Evolutionary conservation across 2,113 vertebrate species (phyloP).

Genomic region (Syngnathoides biaculeatus): DNA sequence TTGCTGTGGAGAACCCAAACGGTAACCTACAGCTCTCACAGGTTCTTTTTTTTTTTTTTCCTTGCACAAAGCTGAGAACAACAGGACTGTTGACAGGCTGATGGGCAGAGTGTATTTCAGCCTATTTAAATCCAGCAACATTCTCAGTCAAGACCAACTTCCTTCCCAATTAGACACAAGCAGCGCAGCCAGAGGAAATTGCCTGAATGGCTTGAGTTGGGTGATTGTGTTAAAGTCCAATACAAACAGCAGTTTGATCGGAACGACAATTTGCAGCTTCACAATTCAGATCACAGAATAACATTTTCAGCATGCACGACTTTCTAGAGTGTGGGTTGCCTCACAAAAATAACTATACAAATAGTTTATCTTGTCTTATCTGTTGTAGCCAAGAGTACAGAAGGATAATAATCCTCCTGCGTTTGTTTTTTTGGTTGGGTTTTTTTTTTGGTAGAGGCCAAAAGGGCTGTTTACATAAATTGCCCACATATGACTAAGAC

Average conservation of each 20-base stretch:
- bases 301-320: conserved; percentile 4
- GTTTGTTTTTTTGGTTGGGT: conserved; percentile 14
- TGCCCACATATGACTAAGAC: conserved; percentile 32
- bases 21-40: conserved; percentile 38
- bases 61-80: conserved; percentile 55
- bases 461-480: conserved; percentile 23
- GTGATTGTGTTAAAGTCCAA: conserved; percentile 3
- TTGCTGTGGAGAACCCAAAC: background rate
- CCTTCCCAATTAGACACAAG: conserved; percentile 1
- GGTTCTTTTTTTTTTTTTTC: conserved; percentile 41
- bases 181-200: conserved; percentile 18
- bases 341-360: conserved; percentile 14
- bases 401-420: conserved; percentile 11
- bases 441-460: conserved; percentile 9
- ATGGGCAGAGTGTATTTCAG: conserved; percentile 47
- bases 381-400: conserved; percentile 3
- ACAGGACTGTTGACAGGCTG: conserved; percentile 50
- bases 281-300: background rate
- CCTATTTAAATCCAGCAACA: conserved; percentile 43
- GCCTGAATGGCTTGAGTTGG: background rate
- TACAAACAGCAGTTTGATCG: background rate
- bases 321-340: conserved; percentile 11
- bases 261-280: background rate
- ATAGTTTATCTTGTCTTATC: conserved; percentile 12
- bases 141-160: conserved; percentile 36